phyloP scores from a whole-genome alignment of 2,888 invertebrate genomes.

The Trichacis sp. region DNA sequence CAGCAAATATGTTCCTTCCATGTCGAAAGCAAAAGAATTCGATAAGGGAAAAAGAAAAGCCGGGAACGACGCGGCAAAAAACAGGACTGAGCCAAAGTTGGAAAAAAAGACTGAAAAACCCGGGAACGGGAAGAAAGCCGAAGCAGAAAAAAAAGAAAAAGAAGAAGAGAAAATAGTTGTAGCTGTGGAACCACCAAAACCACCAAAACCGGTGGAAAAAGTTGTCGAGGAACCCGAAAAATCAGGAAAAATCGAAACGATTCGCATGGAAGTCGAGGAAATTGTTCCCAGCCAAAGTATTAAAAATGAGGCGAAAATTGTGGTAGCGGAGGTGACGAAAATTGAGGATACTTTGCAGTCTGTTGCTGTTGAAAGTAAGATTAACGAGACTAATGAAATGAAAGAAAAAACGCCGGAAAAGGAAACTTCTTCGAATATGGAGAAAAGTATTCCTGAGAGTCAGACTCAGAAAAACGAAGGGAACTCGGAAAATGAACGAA shows the following conservation, averaged over 20 bases:
- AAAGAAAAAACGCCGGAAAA: neutral
- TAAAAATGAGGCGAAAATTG: conserved; percentile 4
- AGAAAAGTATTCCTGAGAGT: no score
- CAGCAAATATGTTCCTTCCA: conserved; percentile 11
- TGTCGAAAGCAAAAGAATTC: conserved; percentile 1
- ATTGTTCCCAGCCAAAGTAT: neutral
- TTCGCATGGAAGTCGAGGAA: conserved; percentile 2
- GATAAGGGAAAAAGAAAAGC: conserved; percentile 23
- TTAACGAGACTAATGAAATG: neutral
- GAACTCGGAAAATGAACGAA: neutral
- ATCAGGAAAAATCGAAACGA: conserved; percentile 7
- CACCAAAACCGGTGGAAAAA: conserved; percentile 50
- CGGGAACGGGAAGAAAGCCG: neutral
- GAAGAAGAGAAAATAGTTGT: conserved; percentile 44
- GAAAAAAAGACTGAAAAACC: conserved; percentile 4
- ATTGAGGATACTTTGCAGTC: conserved; percentile 18
- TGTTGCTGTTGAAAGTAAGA: neutral
- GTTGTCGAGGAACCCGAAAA: conserved; percentile 17
- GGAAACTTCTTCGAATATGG: no score
- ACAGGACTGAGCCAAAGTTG: neutral
- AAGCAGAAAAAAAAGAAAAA: conserved; percentile 12
- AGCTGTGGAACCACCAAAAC: conserved; percentile 57
- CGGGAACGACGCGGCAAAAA: neutral
- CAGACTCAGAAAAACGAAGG: neutral
- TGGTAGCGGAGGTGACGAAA: conserved; percentile 6